Percentiles rank a stretch among this genome's conserved stretches.
Evolutionary conservation across 2,888 invertebrate genomes (phyloP).

Genomic region (Hypena proboscidalis): DNA sequence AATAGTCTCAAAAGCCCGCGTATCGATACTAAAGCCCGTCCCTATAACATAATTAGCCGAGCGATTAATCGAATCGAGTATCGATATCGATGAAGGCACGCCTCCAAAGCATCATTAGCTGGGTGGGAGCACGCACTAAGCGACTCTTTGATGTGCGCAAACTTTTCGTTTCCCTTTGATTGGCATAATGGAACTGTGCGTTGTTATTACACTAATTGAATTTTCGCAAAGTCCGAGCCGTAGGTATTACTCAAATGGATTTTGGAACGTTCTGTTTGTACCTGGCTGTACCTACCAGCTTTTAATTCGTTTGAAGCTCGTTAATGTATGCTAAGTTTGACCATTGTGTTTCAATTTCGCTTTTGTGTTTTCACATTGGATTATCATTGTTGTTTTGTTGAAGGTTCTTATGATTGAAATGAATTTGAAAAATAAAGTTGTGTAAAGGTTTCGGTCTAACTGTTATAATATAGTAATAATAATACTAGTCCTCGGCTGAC

Average conservation of each 20-base stretch:
- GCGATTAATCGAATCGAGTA: slow-evolving; percentile 41
- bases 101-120: slow-evolving; percentile 64
- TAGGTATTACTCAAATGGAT: slow-evolving; percentile 33
- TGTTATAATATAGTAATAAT: slow-evolving; percentile 5
- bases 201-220: slow-evolving; percentile 82
- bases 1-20: slow-evolving; percentile 4
- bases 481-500: slow-evolving; percentile 2
- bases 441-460: too few relatives aligned
- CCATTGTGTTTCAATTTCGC: slow-evolving; percentile 11
- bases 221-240: slow-evolving; percentile 67
- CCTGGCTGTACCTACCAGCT: slow-evolving; percentile 30
- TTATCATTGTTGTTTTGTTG: background rate
- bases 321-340: slow-evolving; percentile 28
- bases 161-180: slow-evolving; percentile 82
- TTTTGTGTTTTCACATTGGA: slow-evolving; percentile 2
- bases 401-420: too few relatives aligned
- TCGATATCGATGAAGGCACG: slow-evolving; percentile 46
- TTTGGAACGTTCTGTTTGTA: slow-evolving; percentile 46
- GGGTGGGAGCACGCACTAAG: slow-evolving; percentile 61
- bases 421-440: too few relatives aligned
- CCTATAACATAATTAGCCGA: slow-evolving; percentile 34
- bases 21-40: slow-evolving; percentile 28
- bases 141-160: slow-evolving; percentile 79
- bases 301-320: slow-evolving; percentile 35
- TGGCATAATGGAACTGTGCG: slow-evolving; percentile 78